Evolutionary conservation across 1,140 invertebrate genomes (phyloP), one percentile per base, ranked within the genome.

Genomic region (Dermatophagoides farinae): DNA sequence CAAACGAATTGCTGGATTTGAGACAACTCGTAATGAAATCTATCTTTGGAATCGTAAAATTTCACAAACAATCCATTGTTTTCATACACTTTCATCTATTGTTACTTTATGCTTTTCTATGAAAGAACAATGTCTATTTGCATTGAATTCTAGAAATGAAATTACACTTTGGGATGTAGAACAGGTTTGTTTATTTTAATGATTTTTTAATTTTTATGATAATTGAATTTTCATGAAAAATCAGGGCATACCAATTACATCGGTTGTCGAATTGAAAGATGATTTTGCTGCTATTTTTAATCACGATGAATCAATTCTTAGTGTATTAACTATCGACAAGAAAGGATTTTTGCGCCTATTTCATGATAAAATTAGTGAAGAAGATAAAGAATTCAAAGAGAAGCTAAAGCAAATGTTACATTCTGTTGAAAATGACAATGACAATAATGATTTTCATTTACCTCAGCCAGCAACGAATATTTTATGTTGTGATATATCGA

Each of bases 281-380:
- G 25, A 55, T n/a, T 55, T 55, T 23, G 23, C 53, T 23, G 53
- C 23, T 5, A 23, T 14, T 14, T 38, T 54, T 37, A 10, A 10
- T 16, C n/a, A 31, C 8, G 53, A 55, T 5, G 16, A 31, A 46
- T 57, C 54, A 40, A 18, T 16, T 11, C 11, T 58, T 1, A 31
- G 12, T 16, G 25, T 58, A 11, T 38, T 58, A 14, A 46, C 57
- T 14, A 41, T 46, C 31, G 57, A 58, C 40, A 46, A 14, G 11
- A 58, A 58, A 22, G 57, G 57, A 14, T 44, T 46, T 38, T 16
- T 58, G 6, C 57, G 57, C 6, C n/a, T 58, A 10, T 58, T 58
- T 23, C 8, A 31, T 16, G 57, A 38, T 20, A 14, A 55, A 14
- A 1, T 5, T 22, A 40, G 57, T 22, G 43, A 58, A 6, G 57